Evolutionary conservation across 1,140 invertebrate species (phyloP).

Genomic region (Chionoecetes opilio): DNA sequence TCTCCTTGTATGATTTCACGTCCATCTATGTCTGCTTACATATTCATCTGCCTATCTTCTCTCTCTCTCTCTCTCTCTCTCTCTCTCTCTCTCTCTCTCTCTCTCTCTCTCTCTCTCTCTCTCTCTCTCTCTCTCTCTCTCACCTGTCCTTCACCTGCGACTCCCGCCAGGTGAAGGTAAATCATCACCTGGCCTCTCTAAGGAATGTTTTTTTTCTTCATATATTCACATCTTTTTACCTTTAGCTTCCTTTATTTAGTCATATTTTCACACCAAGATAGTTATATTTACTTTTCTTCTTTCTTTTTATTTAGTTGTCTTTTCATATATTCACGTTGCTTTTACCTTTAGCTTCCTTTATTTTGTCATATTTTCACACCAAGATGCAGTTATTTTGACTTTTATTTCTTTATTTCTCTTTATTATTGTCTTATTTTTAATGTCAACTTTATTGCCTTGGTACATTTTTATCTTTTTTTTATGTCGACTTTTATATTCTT

Average conservation of each 20-base stretch:
- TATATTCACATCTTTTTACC: background rate
- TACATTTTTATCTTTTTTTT: background rate
- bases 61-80: slow-evolving; percentile 54
- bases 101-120: slow-evolving; percentile 62
- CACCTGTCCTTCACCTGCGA: slow-evolving; percentile 24
- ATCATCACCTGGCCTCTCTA: background rate
- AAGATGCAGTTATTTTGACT: no score
- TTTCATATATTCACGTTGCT: background rate
- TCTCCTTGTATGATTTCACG: background rate
- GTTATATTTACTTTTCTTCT: no score
- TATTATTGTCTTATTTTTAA: background rate
- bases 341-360: background rate
- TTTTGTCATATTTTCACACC: background rate
- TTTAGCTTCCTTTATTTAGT: background rate
- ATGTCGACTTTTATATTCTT: background rate
- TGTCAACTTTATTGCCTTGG: background rate
- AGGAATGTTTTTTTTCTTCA: background rate
- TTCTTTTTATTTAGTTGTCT: no score
- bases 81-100: slow-evolving; percentile 62
- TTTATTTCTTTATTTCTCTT: background rate
- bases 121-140: slow-evolving; percentile 39
- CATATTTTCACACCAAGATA: no score
- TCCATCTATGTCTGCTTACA: background rate
- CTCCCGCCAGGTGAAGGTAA: slow-evolving; percentile 15
- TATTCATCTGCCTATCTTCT: no score